Percentiles rank a stretch among this genome's conserved stretches.
These are phyloP conservation scores for Pentalonia nigronervosa DNA, from an alignment of 1,140 invertebrate genomes.

Conservation along the genomic window DNA sequence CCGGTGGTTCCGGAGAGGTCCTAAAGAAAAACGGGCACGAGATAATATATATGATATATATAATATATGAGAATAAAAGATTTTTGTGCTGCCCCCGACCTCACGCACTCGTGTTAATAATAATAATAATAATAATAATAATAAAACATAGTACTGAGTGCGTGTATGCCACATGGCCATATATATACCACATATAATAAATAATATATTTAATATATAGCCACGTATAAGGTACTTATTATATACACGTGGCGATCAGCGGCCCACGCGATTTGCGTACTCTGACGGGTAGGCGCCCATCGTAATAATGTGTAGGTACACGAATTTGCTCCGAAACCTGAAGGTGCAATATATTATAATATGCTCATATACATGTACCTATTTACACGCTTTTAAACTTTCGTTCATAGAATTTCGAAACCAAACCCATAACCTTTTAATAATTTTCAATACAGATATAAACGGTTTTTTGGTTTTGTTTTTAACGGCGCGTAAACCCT, in stretches of 20 bases:
- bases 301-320: background rate
- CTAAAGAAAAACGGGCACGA: background rate
- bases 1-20: background rate
- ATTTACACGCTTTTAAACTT: background rate
- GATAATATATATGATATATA: too few species aligned
- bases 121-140: constrained; percentile 16
- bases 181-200: background rate
- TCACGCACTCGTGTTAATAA: background rate
- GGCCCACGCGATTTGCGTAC: background rate
- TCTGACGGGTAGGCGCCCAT: background rate
- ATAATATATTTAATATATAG: background rate
- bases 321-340: background rate
- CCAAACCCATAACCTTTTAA: background rate
- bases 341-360: background rate
- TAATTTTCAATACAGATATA: too few species aligned
- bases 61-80: background rate
- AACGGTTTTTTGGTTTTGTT: background rate
- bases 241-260: background rate
- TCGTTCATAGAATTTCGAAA: background rate
- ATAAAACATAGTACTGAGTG: background rate
- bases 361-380: background rate
- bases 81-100: background rate
- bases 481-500: background rate
- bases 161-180: background rate
- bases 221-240: background rate